Percentiles rank a stretch among this genome's conserved stretches.
These are phyloP conservation scores for Pangasius larnaudii DNA, from an alignment of 2,797 vertebrate genomes.

Conservation along the genomic window DNA sequence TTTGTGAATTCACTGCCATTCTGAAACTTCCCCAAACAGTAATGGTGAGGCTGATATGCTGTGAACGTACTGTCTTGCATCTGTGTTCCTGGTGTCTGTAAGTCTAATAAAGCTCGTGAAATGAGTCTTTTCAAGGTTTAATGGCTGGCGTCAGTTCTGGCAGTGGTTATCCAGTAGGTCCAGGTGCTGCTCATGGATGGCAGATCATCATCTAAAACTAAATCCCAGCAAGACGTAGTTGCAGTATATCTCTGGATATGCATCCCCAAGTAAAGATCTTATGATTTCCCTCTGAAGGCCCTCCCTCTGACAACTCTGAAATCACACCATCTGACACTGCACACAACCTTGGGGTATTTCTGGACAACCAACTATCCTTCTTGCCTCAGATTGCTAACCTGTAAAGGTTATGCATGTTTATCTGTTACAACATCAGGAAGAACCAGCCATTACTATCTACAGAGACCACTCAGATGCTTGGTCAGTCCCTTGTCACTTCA, in stretches of 20 bases:
- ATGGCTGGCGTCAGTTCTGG: neutral
- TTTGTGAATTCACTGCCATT: neutral
- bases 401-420: neutral
- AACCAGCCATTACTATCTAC: neutral
- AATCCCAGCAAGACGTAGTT: neutral
- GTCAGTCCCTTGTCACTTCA: neutral
- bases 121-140: neutral
- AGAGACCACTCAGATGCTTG: neutral
- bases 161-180: neutral
- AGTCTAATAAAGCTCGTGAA: neutral
- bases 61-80: neutral
- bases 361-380: neutral
- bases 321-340: neutral
- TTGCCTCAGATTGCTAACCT: neutral
- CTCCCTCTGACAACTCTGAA: neutral
- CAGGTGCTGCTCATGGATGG: neutral
- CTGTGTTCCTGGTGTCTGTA: neutral
- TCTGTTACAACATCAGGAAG: neutral
- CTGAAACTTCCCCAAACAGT: neutral
- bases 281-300: neutral
- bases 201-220: neutral
- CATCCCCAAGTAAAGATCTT: neutral
- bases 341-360: neutral
- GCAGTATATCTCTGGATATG: neutral
- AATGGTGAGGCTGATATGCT: neutral